Conservation (phyloP, 2,113 vertebrate species). For the Clinocottus analis region DNA sequence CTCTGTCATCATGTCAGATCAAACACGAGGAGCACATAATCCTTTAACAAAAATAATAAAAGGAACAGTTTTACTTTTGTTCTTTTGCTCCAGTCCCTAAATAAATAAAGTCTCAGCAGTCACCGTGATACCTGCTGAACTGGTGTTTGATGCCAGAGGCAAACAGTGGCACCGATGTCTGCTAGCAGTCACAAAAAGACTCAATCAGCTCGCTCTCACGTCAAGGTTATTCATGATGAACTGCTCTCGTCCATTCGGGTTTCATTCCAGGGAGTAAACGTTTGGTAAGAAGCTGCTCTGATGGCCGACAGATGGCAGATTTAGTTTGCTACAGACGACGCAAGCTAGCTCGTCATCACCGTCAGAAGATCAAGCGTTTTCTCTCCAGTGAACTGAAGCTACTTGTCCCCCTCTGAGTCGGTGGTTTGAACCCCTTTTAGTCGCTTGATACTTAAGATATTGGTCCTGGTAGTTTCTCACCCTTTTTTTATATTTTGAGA, state of each 20-base stretch:
- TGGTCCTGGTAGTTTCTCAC: background rate
- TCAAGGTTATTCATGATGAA: background rate
- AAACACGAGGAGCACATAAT: background rate
- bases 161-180: background rate
- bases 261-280: background rate
- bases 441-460: background rate
- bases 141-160: rapidly evolving
- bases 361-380: background rate
- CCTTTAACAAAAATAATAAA: background rate
- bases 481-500: background rate
- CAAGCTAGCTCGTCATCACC: background rate
- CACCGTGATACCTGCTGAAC: background rate
- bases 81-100: background rate
- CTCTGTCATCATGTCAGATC: background rate
- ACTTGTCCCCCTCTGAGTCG: background rate
- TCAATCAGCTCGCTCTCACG: background rate
- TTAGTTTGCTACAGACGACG: background rate
- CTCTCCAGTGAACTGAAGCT: background rate
- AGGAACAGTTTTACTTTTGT: background rate
- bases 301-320: background rate
- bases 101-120: background rate
- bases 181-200: background rate
- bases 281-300: slow-evolving; percentile 8
- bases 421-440: background rate
- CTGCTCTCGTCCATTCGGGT: background rate